Evolutionary conservation across 2,888 invertebrate species (phyloP).

Genomic region (Sarcophaga rosellei): DNA sequence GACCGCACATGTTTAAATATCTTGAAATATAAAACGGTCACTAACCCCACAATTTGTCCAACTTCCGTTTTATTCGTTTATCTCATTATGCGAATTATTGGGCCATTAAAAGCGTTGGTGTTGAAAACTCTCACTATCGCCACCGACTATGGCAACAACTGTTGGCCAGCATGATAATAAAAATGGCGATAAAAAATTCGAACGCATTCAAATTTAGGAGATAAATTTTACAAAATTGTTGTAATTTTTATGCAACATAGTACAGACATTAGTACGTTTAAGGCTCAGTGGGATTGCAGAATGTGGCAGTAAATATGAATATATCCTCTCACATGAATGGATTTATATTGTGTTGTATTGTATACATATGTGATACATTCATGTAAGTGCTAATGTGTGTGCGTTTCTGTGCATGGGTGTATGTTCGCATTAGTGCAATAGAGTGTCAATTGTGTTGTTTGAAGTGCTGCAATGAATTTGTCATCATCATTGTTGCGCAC

Average conservation of each 20-base stretch:
- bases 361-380: too few species aligned
- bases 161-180: too few species aligned
- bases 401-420: background rate
- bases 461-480: constrained; percentile 13
- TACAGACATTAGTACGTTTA: too few species aligned
- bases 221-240: constrained; percentile 21
- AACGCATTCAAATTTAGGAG: constrained; percentile 37
- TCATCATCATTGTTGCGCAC: constrained; percentile 26
- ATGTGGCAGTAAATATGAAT: background rate
- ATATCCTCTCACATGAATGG: too few species aligned
- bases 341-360: too few species aligned
- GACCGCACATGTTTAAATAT: background rate
- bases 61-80: constrained; percentile 1
- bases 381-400: background rate
- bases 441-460: constrained; percentile 6
- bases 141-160: background rate
- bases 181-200: background rate
- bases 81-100: constrained; percentile 36
- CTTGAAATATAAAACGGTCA: background rate
- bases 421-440: background rate
- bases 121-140: background rate
- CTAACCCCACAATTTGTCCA: background rate
- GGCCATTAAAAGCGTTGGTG: constrained; percentile 35
- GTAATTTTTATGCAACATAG: background rate
- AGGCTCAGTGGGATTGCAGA: too few species aligned